Percentiles rank a stretch among this genome's conserved stretches.
phyloP scores from a whole-genome alignment of 2,113 vertebrate species.

The Anguilla rostrata region DNA sequence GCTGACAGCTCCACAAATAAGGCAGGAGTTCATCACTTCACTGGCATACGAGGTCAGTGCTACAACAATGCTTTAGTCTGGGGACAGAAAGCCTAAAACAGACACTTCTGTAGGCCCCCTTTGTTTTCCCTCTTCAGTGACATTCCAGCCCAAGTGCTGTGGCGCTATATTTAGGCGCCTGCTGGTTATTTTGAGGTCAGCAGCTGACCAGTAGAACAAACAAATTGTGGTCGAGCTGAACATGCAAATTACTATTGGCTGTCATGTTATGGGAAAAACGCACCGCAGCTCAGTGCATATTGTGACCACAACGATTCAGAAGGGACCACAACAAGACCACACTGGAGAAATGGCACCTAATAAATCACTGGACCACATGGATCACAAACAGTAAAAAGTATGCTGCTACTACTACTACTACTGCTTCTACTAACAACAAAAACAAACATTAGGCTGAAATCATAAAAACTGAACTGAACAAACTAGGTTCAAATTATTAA shows the following conservation, averaged over 20 bases:
- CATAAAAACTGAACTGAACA: neutral
- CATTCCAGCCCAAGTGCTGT: slow-evolving; percentile 7
- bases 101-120: slow-evolving; percentile 27
- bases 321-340: neutral
- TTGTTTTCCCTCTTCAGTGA: slow-evolving; percentile 34
- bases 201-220: neutral
- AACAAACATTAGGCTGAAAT: too few relatives aligned
- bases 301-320: neutral
- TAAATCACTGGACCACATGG: neutral
- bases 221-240: neutral
- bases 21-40: neutral
- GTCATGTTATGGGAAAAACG: neutral
- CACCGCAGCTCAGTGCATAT: neutral
- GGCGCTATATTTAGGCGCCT: slow-evolving; percentile 55
- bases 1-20: neutral
- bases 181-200: slow-evolving; percentile 51
- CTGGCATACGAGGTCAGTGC: neutral
- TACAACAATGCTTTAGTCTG: neutral
- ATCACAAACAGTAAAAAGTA: neutral
- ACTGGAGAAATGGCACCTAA: neutral
- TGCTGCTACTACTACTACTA: neutral
- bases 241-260: neutral
- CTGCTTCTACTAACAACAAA: neutral
- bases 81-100: neutral
- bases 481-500: neutral